Evolutionary conservation across 2,888 invertebrate species (phyloP).

Genomic region (Apotomis turbidana): DNA sequence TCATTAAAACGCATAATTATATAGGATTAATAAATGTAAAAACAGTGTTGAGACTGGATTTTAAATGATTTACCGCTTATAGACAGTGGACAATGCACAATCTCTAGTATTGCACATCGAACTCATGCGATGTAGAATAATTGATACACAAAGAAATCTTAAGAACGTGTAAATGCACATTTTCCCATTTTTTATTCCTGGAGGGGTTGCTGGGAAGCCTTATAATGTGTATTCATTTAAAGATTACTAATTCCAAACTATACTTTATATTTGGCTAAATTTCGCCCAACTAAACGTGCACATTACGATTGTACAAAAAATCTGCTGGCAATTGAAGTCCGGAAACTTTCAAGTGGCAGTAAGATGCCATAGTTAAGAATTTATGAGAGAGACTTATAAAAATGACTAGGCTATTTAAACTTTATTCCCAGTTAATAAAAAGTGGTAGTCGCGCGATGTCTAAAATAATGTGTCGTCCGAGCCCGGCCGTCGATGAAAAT

Average conservation of each 20-base stretch:
- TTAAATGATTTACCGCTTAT: too few species aligned
- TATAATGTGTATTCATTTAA: too few species aligned
- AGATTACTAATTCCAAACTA: background rate
- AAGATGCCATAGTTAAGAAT: slow-evolving; percentile 30
- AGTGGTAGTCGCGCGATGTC: slow-evolving; percentile 39
- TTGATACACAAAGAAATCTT: too few species aligned
- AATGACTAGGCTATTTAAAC: slow-evolving; percentile 32
- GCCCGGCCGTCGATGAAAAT: slow-evolving; percentile 46
- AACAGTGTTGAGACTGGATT: too few species aligned
- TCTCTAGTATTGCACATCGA: too few species aligned
- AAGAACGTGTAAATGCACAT: too few species aligned
- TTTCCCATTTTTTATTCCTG: too few species aligned
- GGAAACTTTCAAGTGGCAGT: slow-evolving; percentile 38
- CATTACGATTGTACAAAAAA: slow-evolving; percentile 22
- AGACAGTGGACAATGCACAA: too few species aligned
- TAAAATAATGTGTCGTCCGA: slow-evolving; percentile 46
- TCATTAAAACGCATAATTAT: too few species aligned
- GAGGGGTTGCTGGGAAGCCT: too few species aligned
- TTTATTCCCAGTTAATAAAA: slow-evolving; percentile 39
- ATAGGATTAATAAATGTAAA: too few species aligned
- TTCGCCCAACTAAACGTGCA: slow-evolving; percentile 11
- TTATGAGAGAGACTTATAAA: slow-evolving; percentile 34
- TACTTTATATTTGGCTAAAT: slow-evolving; percentile 8
- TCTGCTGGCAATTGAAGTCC: slow-evolving; percentile 29
- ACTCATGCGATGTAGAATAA: too few species aligned